Evolutionary conservation across 92 coral and sea anemone genomes (phyloP).

Genomic region (Bergia puertoricense): DNA sequence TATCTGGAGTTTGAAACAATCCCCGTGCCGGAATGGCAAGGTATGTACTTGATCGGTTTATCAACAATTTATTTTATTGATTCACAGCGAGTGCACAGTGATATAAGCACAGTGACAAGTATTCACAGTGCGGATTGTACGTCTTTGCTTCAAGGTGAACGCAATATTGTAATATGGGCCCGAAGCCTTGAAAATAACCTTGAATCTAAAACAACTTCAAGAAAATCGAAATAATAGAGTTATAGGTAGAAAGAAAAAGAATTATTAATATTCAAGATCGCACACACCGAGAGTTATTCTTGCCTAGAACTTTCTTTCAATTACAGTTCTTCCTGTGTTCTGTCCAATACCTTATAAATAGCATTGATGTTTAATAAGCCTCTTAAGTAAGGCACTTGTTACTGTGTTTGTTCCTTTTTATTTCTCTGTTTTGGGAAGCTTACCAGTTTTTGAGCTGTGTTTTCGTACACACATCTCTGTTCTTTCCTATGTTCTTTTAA

Average conservation of each 20-base stretch:
- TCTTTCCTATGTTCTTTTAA: too few species aligned
- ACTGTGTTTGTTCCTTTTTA: background rate
- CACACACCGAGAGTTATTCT: background rate
- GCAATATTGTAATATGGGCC: background rate
- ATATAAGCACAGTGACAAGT: background rate
- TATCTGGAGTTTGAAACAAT: background rate
- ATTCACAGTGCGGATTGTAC: background rate
- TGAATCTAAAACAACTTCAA: background rate
- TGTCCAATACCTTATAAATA: background rate
- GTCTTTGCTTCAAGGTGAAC: background rate
- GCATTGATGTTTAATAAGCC: background rate
- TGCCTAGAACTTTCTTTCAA: background rate
- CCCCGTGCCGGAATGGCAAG: background rate
- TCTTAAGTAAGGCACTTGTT: background rate
- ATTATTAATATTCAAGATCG: background rate
- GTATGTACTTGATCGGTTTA: background rate
- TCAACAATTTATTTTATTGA: background rate
- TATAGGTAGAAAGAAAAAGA: background rate
- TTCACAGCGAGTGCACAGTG: conserved; percentile 3
- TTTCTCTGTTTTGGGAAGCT: background rate
- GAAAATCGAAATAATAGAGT: background rate
- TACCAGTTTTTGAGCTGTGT: background rate
- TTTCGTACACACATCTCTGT: too few species aligned
- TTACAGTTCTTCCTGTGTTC: too few species aligned
- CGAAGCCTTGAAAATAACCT: background rate